phyloP scores from a whole-genome alignment of 2,888 invertebrate genomes.

The Tenthredo mesomela region DNA sequence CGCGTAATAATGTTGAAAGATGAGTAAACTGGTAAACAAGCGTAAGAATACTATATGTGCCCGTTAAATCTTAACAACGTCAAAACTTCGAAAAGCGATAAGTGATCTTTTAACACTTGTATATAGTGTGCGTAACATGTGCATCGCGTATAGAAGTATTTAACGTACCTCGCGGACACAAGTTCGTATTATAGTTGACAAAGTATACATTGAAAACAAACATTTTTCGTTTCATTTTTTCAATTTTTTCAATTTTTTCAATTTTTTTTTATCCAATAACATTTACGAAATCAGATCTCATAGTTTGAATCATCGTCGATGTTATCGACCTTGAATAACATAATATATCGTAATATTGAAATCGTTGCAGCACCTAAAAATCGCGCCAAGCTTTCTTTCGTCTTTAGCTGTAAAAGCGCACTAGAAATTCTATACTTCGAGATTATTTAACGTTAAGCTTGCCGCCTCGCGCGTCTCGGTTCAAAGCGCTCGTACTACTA shows the following conservation, averaged over 20 bases:
- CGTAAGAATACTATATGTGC: slow-evolving; percentile 1
- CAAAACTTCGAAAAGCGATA: slow-evolving; percentile 27
- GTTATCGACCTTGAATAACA: background rate
- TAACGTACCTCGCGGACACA: background rate
- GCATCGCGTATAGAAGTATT: background rate
- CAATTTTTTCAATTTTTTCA: background rate
- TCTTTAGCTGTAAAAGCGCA: background rate
- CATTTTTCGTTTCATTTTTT: background rate
- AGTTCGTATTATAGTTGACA: background rate
- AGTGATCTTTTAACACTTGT: slow-evolving; percentile 31
- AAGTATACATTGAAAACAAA: background rate
- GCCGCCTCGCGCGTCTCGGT: slow-evolving; percentile 39
- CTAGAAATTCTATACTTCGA: slow-evolving; percentile 27
- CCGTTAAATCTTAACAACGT: slow-evolving; percentile 14
- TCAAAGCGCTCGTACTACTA: slow-evolving; percentile 38
- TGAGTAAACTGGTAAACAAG: slow-evolving; percentile 13
- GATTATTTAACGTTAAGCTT: slow-evolving; percentile 40
- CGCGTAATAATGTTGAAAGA: slow-evolving; percentile 20
- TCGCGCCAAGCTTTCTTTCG: background rate
- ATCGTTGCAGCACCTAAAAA: background rate
- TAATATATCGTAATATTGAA: background rate
- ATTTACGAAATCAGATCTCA: background rate
- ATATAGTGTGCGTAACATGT: slow-evolving; percentile 11
- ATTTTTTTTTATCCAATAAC: background rate
- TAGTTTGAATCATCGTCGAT: too few species aligned